phyloP scores from a whole-genome alignment of 2,797 vertebrate species.

The Ctenochaetus hawaiiensis region DNA sequence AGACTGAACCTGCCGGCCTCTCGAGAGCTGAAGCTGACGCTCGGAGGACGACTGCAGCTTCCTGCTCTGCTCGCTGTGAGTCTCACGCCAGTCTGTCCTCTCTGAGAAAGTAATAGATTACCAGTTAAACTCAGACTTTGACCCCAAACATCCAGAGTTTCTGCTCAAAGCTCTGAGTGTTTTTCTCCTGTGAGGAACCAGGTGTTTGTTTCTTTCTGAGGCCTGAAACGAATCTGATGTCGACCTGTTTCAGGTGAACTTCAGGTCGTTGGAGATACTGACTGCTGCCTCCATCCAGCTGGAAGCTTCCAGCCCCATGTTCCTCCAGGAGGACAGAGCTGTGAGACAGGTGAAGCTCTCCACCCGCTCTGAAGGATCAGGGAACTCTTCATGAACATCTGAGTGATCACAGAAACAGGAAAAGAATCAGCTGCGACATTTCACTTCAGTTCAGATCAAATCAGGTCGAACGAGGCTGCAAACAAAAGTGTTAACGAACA shows the following conservation, averaged over 20 bases:
- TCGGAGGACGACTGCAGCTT: slow-evolving; percentile 87
- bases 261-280: slow-evolving; percentile 88
- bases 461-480: too few relatives aligned
- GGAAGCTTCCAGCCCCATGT: slow-evolving; percentile 83
- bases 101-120: too few relatives aligned
- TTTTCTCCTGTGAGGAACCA: too few relatives aligned
- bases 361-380: background rate
- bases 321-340: slow-evolving; percentile 90
- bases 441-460: too few relatives aligned
- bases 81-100: background rate
- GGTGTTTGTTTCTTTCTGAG: too few relatives aligned
- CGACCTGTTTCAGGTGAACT: slow-evolving; percentile 86
- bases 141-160: too few relatives aligned
- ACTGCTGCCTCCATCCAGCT: slow-evolving; percentile 84
- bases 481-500: too few relatives aligned
- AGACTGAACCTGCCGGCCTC: slow-evolving; percentile 81
- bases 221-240: background rate
- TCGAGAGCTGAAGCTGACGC: slow-evolving; percentile 81
- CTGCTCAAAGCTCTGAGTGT: too few relatives aligned
- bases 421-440: too few relatives aligned
- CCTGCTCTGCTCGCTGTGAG: slow-evolving; percentile 88
- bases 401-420: too few relatives aligned
- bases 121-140: too few relatives aligned
- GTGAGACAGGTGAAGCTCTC: slow-evolving; percentile 86
- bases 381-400: too few relatives aligned